A percentile compares a stretch with the other conserved stretches of the same genome.
Conservation (phyloP, 2,113 vertebrate species). For the Turnix velox region DNA sequence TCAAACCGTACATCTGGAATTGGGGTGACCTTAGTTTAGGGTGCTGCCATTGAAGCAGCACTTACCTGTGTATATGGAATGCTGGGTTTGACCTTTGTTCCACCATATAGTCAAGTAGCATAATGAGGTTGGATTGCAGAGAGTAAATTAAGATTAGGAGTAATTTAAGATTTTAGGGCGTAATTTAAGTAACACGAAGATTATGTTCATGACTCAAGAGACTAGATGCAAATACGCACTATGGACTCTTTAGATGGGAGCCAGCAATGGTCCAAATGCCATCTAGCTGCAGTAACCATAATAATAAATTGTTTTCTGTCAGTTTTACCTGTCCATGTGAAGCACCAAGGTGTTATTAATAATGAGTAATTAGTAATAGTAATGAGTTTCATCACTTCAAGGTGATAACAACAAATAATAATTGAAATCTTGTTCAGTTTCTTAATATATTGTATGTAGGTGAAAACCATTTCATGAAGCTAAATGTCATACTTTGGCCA, state of each 20-base stretch:
- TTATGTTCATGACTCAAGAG: background rate
- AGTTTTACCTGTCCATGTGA: background rate
- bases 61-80: background rate
- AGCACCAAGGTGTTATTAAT: background rate
- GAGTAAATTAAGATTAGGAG: background rate
- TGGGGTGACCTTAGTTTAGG: background rate
- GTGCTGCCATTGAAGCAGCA: background rate
- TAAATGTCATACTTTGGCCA: background rate
- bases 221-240: background rate
- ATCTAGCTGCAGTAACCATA: background rate
- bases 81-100: background rate
- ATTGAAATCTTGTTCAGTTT: background rate
- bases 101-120: background rate
- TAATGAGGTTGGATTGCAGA: background rate
- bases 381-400: background rate
- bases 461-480: background rate
- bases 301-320: background rate
- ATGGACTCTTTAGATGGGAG: background rate
- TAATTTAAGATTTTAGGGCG: background rate
- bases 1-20: background rate
- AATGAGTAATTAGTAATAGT: background rate
- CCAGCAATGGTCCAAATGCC: background rate
- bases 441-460: background rate
- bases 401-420: background rate
- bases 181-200: background rate